These are phyloP conservation scores for Noctua fimbriata DNA, from an alignment of 2,888 invertebrate genomes.

Conservation along the genomic window DNA sequence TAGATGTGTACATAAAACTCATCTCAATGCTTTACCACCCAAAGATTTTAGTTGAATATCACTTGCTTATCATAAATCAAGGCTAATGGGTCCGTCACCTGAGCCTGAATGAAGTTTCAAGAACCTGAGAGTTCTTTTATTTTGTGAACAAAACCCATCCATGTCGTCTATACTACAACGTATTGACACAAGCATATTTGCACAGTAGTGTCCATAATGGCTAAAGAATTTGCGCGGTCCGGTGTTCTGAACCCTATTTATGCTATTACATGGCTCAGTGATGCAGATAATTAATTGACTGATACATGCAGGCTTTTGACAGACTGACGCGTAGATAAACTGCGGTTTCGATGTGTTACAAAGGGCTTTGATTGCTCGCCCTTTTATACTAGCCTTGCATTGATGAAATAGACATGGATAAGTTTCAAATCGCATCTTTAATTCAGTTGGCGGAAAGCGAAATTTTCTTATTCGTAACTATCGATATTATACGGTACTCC, in stretches of 20 bases:
- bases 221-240: background rate
- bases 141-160: background rate
- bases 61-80: background rate
- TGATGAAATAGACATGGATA: background rate
- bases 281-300: background rate
- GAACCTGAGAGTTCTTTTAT: background rate
- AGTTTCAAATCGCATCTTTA: background rate
- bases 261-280: background rate
- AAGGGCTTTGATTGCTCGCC: background rate
- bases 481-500: background rate
- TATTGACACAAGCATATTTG: background rate
- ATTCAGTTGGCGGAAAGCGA: background rate
- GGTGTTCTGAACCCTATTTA: background rate
- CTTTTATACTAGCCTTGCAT: background rate
- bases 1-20: background rate
- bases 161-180: background rate
- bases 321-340: background rate
- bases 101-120: background rate
- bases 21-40: background rate
- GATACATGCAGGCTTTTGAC: background rate
- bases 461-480: background rate
- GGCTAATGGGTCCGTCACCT: background rate
- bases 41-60: background rate
- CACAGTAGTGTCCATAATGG: background rate
- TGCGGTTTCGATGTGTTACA: background rate